Evolutionary conservation across 35 echinoderm and acorn worm genomes (phyloP).

Genomic region (Heliocidaris erythrogramma): DNA sequence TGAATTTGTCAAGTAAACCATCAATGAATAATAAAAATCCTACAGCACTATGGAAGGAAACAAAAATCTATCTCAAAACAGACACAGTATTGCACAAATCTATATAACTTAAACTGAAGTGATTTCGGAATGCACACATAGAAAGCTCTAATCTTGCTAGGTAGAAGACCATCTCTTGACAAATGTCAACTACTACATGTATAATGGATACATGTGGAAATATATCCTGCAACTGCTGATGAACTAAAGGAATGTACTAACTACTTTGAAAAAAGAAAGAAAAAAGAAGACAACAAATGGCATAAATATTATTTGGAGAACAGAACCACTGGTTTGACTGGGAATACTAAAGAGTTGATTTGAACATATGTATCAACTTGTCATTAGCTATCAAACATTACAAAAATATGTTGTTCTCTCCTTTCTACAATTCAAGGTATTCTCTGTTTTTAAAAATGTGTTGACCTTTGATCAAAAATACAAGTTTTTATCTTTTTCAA

Average conservation of each 20-base stretch:
- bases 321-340: not conserved
- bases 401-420: not conserved
- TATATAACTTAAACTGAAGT: not conserved
- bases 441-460: not conserved
- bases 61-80: not conserved
- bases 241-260: not conserved
- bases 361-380: not conserved
- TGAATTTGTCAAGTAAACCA: too few relatives aligned
- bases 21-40: not conserved
- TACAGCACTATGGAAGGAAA: not conserved
- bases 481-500: not conserved
- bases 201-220: not conserved
- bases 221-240: not conserved
- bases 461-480: not conserved
- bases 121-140: constrained; percentile 2
- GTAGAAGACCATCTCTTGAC: not conserved
- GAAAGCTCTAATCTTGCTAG: not conserved
- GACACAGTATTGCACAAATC: not conserved
- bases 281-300: too few relatives aligned
- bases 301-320: not conserved
- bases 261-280: not conserved
- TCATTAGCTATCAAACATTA: constrained; percentile 5
- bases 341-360: not conserved
- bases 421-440: not conserved
- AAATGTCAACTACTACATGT: not conserved